Evolutionary conservation across 2,888 invertebrate genomes (phyloP).

Genomic region (Oscheius onirici): DNA sequence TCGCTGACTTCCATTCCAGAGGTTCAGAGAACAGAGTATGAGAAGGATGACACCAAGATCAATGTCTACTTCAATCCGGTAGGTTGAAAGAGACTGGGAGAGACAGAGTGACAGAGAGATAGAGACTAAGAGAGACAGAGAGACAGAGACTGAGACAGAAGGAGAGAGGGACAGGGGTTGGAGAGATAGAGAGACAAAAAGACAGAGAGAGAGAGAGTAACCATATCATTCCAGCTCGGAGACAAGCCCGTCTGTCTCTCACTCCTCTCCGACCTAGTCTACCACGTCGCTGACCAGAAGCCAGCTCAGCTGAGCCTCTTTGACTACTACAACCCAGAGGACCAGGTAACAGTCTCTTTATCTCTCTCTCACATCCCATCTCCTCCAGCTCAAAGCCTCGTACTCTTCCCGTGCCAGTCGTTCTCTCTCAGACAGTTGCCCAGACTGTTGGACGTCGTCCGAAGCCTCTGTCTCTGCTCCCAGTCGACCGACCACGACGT

Average conservation of each 20-base stretch:
- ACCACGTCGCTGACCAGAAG: conserved; percentile 86
- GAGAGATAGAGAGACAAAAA: too few relatives aligned
- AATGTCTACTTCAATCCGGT: conserved; percentile 71
- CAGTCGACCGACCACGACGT: neutral
- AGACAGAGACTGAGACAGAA: too few relatives aligned
- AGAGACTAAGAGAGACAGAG: too few relatives aligned
- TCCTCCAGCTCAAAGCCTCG: conserved; percentile 61
- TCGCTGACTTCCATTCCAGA: conserved; percentile 53
- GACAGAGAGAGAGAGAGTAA: neutral
- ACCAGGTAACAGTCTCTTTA: conserved; percentile 54
- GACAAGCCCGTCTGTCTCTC: conserved; percentile 79
- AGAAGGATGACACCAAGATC: conserved; percentile 72
- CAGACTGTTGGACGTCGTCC: conserved; percentile 60
- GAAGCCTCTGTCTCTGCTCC: conserved; percentile 25
- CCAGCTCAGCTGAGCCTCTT: conserved; percentile 86
- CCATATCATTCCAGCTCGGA: conserved; percentile 57
- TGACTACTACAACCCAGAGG: conserved; percentile 86
- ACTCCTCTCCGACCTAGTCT: conserved; percentile 83
- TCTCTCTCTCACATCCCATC: too few relatives aligned
- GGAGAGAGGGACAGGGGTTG: too few relatives aligned
- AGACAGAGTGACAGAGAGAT: too few relatives aligned
- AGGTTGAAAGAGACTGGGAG: too few relatives aligned
- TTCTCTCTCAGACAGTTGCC: conserved; percentile 61
- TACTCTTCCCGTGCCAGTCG: conserved; percentile 60
- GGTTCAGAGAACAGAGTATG: conserved; percentile 72